Base-by-base conservation (phyloP, 1,140 invertebrate genomes). In the Hydropsyche tenuis region DNA sequence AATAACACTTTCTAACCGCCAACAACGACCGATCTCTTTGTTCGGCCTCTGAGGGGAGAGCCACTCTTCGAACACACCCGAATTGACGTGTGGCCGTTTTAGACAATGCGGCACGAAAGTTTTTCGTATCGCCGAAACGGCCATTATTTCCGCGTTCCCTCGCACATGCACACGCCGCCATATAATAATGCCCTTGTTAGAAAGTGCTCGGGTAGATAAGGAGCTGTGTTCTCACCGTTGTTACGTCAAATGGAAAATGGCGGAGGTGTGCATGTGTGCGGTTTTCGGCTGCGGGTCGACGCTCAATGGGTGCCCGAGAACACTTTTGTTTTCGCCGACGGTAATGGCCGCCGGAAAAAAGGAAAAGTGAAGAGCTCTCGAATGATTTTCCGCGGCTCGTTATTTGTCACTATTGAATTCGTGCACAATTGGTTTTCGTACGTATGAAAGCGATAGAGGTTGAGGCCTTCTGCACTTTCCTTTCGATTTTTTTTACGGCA, bases 101-200 rank as follows among this genome's bases (percentile, higher is more conserved):
- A 60, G 56, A 60, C 56, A 60, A 60, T 60, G 56, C 20, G 23
- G 9, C 23, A 60, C 23, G 56, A 60, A 60, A 60, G 56, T 60
- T 60, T 37, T 37, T 60, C 23, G 22, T 60, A 60, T 25, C 12
- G 56, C 56, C 56, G 23, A 60, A 60, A 60, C 23, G 23, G 56
- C 56, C 22, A 60, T 60, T 60, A 60, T 60, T 60, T 60, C 56
- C 22, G 56, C n/a, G 56, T 60, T 25, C 22, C 20, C 56, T 25
- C 3, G 22, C 56, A 25, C 16, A 53, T 20, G 20, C 48, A 53
- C 48, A 53, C 9, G 20, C 16, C 16, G 22, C 20, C 56, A 60
- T 14, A n/a, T 37, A 37, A 60, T 60, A 60, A 60, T 60, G 56
- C 56, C 56, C 56, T 60, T 60, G 56, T 60, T 60, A 60, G 56